Conservation (phyloP, 2,888 invertebrate genomes). For the Megastigmus dorsalis region DNA sequence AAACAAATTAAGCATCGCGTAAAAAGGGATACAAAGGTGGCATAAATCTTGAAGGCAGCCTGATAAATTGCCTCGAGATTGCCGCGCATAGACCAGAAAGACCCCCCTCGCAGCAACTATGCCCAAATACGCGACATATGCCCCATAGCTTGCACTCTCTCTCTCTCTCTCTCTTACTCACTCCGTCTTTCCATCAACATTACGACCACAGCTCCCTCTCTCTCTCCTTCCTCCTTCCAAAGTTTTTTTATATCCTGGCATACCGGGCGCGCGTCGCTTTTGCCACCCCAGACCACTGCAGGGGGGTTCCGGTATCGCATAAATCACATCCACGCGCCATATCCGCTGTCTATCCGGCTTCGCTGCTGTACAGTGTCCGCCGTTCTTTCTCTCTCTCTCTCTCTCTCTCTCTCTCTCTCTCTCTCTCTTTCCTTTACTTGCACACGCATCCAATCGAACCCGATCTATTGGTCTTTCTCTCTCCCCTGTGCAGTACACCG, state of each 20-base stretch:
- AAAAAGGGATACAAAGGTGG: neutral
- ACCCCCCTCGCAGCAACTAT: too few species aligned
- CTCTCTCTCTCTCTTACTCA: neutral
- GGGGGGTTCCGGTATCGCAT: slow-evolving; percentile 68
- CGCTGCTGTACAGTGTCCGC: slow-evolving; percentile 52
- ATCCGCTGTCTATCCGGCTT: slow-evolving; percentile 64
- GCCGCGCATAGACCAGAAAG: neutral
- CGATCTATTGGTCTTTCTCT: slow-evolving; percentile 36
- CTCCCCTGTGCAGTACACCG: neutral
- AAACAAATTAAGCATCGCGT: neutral
- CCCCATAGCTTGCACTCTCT: neutral
- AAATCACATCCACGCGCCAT: slow-evolving; percentile 69
- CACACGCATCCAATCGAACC: slow-evolving; percentile 38
- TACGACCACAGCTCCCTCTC: slow-evolving; percentile 9
- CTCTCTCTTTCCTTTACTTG: neutral
- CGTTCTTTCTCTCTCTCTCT: slow-evolving; percentile 31
- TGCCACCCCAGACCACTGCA: slow-evolving; percentile 9
- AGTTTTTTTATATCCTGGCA: too few species aligned
- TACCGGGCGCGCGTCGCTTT: neutral
- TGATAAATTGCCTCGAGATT: slow-evolving; percentile 2
- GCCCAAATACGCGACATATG: slow-evolving; percentile 23
- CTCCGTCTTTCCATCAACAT: neutral
- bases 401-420: slow-evolving; percentile 17
- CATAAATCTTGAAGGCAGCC: slow-evolving; percentile 7
- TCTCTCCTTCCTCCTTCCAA: neutral